Evolutionary conservation across 2,113 vertebrate genomes (phyloP), one percentile per base, ranked within the genome.

Genomic region (Atherinomorus stipes): DNA sequence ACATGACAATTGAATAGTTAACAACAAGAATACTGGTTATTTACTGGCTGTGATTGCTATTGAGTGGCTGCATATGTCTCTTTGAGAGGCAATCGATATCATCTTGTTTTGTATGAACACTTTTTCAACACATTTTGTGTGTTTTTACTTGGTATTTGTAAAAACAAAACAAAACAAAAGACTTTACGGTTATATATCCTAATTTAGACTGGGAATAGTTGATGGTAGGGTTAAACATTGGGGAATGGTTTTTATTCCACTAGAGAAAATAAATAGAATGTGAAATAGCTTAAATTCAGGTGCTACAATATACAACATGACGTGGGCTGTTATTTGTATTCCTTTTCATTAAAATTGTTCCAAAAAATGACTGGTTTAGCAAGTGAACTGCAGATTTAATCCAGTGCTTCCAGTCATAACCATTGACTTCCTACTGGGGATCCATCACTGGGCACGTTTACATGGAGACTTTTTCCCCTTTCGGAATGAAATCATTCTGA

Each of bases 11-110:
- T n/a, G n/a, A n/a, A n/a, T n/a, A n/a, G 21, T 28, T 21, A 47
- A 80, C 25, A 64, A 52, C 57, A 60, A 28, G 19, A 49, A 31
- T 34, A 57, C 37, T 49, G 2, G 64, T 19, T 78, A 13, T 10
- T 22, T 37, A 58, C 16, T 59, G 69, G 68, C 64, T 77, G 63
- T 59, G 71, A 23, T 47, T 66, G n/a, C 71, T 58, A 60, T 59
- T 12, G 64, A 64, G 62, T 26, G 10, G 1, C 31, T 31, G 52
- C 64, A 68, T 11, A 57, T n/a, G 44, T 13, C 21, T 54, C 31
- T 62, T 52, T 26, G 50, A 53, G 64, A 37, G 34, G 23, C 49
- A 21, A 42, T 54, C n/a, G 60, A 31, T 26, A 16, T n/a, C 23
- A 26, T 28, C 16, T 42, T 31, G 23, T 19, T 42, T 13, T 47